phyloP scores from a whole-genome alignment of 2,888 invertebrate species.

The Caradrina clavipalpis region DNA sequence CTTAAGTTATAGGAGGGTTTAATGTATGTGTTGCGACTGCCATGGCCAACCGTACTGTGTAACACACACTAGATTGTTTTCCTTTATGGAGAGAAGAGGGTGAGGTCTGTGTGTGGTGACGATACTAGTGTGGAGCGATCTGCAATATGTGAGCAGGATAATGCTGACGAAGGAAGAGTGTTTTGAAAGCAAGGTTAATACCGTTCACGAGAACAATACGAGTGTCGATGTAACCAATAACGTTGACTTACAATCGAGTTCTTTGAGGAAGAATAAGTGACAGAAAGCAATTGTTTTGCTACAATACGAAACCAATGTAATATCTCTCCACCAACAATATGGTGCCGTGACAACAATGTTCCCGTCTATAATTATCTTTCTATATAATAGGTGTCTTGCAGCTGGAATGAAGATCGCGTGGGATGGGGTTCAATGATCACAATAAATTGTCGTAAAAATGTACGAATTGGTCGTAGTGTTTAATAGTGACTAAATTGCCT shows the following conservation, averaged over 20 bases:
- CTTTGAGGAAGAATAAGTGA: neutral
- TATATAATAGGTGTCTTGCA: neutral
- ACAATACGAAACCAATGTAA: neutral
- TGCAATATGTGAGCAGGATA: slow-evolving; percentile 9
- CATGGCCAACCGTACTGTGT: neutral
- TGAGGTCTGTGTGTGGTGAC: slow-evolving; percentile 1
- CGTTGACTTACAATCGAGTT: neutral
- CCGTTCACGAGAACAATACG: neutral
- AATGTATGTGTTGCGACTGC: neutral
- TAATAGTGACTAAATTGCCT: neutral
- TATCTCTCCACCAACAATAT: neutral
- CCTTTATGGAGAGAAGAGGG: slow-evolving; percentile 10
- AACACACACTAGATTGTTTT: slow-evolving; percentile 15
- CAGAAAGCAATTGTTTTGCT: neutral
- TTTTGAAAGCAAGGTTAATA: neutral
- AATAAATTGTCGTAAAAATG: neutral
- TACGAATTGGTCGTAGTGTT: neutral
- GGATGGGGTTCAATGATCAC: neutral
- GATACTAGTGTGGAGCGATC: neutral
- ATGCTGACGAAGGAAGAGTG: neutral
- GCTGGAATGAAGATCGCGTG: neutral
- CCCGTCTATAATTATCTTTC: neutral
- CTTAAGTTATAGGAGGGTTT: neutral
- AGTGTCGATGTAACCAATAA: neutral
- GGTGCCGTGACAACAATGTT: neutral